These are phyloP conservation scores for Eulimnadia texana DNA, from an alignment of 1,140 invertebrate species.

Conservation along the genomic window DNA sequence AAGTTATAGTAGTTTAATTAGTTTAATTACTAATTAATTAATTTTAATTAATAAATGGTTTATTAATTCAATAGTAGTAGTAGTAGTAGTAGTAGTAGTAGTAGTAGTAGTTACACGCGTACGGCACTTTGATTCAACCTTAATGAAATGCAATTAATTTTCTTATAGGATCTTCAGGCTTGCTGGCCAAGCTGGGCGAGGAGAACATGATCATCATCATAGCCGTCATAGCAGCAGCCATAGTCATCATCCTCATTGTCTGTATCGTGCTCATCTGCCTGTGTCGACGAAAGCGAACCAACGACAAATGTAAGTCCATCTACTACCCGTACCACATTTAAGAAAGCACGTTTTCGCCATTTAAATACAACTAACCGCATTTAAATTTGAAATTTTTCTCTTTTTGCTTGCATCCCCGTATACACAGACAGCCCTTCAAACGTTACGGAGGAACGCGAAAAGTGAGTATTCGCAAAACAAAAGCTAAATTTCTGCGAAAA, in stretches of 20 bases:
- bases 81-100: no score
- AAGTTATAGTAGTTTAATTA: background rate
- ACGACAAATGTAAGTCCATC: conserved; percentile 67
- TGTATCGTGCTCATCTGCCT: conserved; percentile 68
- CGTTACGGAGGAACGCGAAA: conserved; percentile 63
- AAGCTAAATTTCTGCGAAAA: no score
- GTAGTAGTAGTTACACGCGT: no score
- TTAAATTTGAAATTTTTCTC: conserved; percentile 5
- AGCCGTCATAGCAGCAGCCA: conserved; percentile 51
- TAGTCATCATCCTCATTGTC: conserved; percentile 61
- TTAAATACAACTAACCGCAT: background rate
- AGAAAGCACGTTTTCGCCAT: conserved; percentile 4
- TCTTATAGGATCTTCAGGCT: conserved; percentile 32
- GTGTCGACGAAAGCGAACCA: conserved; percentile 56
- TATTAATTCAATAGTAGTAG: no score
- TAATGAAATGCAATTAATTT: no score
- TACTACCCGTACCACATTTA: background rate
- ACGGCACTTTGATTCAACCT: no score
- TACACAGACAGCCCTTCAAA: conserved; percentile 55
- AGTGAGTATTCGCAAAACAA: conserved; percentile 71
- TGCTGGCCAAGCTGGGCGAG: conserved; percentile 58
- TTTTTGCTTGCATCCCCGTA: conserved; percentile 15
- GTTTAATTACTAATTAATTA: background rate
- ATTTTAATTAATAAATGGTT: background rate
- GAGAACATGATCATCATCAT: conserved; percentile 61